phyloP scores from a whole-genome alignment of 2,113 vertebrate species.

The Megalops atlanticus region DNA sequence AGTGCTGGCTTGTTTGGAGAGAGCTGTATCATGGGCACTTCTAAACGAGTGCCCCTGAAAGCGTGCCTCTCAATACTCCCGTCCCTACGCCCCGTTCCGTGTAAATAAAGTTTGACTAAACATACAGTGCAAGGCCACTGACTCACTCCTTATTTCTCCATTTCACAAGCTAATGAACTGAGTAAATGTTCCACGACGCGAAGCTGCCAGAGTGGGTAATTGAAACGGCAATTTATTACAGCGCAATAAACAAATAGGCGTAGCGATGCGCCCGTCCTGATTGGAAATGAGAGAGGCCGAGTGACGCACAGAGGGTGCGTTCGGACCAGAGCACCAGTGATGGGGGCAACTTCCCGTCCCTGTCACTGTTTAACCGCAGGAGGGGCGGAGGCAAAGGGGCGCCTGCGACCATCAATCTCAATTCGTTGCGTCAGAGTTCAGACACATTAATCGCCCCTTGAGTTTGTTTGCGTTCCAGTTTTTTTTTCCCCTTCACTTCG shows the following conservation, averaged over 20 bases:
- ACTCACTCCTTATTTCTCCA: background rate
- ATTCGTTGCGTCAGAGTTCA: background rate
- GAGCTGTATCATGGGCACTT: background rate
- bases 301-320: background rate
- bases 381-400: background rate
- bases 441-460: background rate
- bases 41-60: background rate
- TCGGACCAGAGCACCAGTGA: background rate
- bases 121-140: background rate
- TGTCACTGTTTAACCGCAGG: conserved; percentile 11
- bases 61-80: background rate
- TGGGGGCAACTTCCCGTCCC: background rate
- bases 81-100: background rate
- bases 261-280: background rate
- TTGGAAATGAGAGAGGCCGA: background rate
- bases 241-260: background rate
- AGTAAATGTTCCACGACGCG: background rate
- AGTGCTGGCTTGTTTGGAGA: background rate
- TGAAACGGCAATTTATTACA: background rate
- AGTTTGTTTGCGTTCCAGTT: background rate
- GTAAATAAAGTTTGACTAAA: background rate
- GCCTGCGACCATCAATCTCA: background rate
- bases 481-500: background rate
- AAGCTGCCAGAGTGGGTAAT: background rate
- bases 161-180: background rate